Base-by-base conservation (phyloP, 2,888 invertebrate genomes). In the Drosophila seclusa region DNA sequence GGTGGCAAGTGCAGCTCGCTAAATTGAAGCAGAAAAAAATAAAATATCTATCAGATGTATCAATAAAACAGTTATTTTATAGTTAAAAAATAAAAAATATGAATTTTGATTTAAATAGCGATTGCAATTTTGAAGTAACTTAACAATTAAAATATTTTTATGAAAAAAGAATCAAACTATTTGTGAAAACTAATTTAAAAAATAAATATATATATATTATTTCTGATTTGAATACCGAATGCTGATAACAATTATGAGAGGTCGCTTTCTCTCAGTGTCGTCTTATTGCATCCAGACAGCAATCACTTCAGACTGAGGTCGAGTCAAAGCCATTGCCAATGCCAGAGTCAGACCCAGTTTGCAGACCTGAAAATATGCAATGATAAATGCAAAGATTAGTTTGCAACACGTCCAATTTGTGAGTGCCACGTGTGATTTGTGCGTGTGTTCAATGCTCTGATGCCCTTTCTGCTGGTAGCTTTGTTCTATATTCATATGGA, bases 341-440 rank as follows among this genome's bases (percentile, higher is more conserved):
- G 36, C 16, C 29, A 29, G 7, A n/a, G 16, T 18, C 50, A 29
- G 29, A 31, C 2, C 16, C 29, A 21, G 40, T 16, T 29, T 11
- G n/a, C 16, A 42, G 31, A 70, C 40, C 71, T 42, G 40, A 34
- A 69, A 40, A 60, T 70, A 60, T 70, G 69, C 71, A 55, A 60
- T 32, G 45, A 21, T 58, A 45, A 68, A 54, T 60, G 36, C 27
- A 40, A 58, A 67, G 49, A 57, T 61, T n/a, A 32, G 18, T 5
- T 16, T 34, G 45, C 27, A 49, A 45, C 16, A 24, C 45, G 24
- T 45, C 8, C 13, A 7, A 27, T 11, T 49, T n/a, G 10, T 29
- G 29, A 49, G 2, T 49, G 29, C n/a, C n/a, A n/a, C 3, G 0
- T 2, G 18, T 18, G 5, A 54, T 6, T 11, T 24, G 7, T 10